Base-by-base conservation (phyloP, 2,888 invertebrate genomes). In the Harpalus rufipes region DNA sequence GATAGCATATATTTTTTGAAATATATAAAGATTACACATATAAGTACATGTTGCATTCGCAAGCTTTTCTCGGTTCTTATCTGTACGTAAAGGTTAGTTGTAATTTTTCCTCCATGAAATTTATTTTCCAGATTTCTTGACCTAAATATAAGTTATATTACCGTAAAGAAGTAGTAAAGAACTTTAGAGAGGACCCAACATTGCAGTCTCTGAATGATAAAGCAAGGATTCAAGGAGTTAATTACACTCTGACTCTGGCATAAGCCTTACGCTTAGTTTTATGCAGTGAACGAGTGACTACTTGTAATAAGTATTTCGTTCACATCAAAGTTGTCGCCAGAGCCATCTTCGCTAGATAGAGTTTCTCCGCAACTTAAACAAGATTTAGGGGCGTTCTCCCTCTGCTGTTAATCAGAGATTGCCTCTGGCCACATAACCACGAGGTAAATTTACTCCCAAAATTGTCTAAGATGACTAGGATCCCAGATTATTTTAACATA, bases 301-400 rank as follows among this genome's bases (percentile, higher is more conserved):
- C 59, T 61, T 61, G 59, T 61, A 61, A 61, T 18, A 61, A 61
- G 59, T 61, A 61, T 18, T 61, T 61, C 6, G 16, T 21, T 14
- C 16, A 61, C 59, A 61, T 61, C 59, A 61, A 61, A 61, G 59
- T 61, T 61, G 59, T 61, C 59, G 59, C 16, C 18, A n/a, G 18
- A 61, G 59, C 14, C 59, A 61, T 61, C 59, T 61, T 61, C n/a
- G 59, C 59, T 14, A 61, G 18, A 61, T 61, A 61, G 59, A 61
- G 59, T 61, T 21, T 61, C 59, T 16, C 59, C 59, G 59, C 59
- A 18, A 61, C 16, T 61, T 61, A 61, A 61, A 61, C 59, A 61
- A 61, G 59, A 16, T 61, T 61, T 61, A 61, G 16, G 59, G 59
- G 59, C 18, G 18, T 18, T 18, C 59, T 18, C 59, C 7, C 16